A percentile compares a stretch with the other conserved stretches of the same genome.
Evolutionary conservation across 2,797 vertebrate species (phyloP).

Genomic region (Pseudomugil tenellus): DNA sequence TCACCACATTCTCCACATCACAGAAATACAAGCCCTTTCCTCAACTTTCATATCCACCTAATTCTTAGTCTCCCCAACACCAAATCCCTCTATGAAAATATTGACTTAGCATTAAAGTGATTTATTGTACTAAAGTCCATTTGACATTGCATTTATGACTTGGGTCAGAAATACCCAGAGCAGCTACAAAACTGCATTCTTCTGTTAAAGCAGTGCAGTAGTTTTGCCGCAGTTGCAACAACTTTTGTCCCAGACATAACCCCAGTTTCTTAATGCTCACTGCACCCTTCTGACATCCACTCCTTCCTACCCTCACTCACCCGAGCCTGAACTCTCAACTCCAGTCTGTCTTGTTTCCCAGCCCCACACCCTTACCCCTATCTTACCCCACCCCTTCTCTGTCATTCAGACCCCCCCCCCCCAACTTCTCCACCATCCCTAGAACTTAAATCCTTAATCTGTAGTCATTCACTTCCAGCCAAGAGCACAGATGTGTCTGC

Average conservation of each 20-base stretch:
- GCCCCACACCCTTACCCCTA: slow-evolving; percentile 29
- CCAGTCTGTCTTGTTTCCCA: slow-evolving; percentile 22
- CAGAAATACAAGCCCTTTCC: slow-evolving; percentile 24
- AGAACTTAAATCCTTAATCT: slow-evolving; percentile 54
- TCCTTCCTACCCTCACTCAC: slow-evolving; percentile 13
- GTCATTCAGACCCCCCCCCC: slow-evolving; percentile 24
- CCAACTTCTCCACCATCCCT: slow-evolving; percentile 45
- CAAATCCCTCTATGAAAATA: slow-evolving; percentile 43
- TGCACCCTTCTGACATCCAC: slow-evolving; percentile 8
- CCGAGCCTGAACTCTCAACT: slow-evolving; percentile 12
- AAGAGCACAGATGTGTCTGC: slow-evolving; percentile 69
- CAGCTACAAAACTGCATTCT: background rate
- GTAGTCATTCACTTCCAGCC: slow-evolving; percentile 61
- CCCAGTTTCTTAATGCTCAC: slow-evolving; percentile 13
- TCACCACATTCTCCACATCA: slow-evolving; percentile 57
- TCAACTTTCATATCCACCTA: slow-evolving; percentile 21
- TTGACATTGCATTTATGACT: slow-evolving; percentile 6
- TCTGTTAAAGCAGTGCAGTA: background rate
- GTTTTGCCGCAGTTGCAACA: slow-evolving; percentile 4
- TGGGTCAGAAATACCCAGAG: slow-evolving; percentile 5
- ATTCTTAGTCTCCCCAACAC: slow-evolving; percentile 33
- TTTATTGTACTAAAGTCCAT: slow-evolving; percentile 25
- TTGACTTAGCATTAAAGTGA: slow-evolving; percentile 36
- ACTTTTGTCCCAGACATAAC: slow-evolving; percentile 20
- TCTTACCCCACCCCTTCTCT: slow-evolving; percentile 42